phyloP scores from a whole-genome alignment of 2,113 vertebrate genomes.

The Solenodon paradoxus region DNA sequence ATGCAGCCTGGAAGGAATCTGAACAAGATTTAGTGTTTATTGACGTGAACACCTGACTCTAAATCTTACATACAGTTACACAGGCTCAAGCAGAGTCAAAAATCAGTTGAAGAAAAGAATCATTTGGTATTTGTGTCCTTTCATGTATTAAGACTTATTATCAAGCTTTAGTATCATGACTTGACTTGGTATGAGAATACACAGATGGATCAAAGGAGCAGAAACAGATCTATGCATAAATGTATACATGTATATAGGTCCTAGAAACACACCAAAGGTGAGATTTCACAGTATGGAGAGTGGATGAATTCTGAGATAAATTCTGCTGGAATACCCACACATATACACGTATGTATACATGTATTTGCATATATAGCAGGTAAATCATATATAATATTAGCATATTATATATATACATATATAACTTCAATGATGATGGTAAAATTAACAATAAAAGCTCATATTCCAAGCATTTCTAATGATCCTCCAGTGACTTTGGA shows the following conservation, averaged over 20 bases:
- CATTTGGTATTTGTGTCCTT: not conserved
- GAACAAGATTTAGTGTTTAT: not conserved
- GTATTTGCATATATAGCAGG: not conserved
- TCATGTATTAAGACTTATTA: not conserved
- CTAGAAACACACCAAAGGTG: not conserved
- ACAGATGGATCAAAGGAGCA: not conserved
- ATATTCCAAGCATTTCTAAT: not conserved
- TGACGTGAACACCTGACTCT: not conserved
- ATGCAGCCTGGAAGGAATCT: not conserved
- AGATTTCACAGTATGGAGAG: not conserved
- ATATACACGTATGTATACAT: not conserved
- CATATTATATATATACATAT: not conserved
- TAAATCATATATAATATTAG: not conserved
- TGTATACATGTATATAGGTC: not conserved
- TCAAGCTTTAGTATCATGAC: not conserved
- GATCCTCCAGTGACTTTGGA: not conserved
- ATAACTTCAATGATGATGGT: not conserved
- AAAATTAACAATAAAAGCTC: not conserved
- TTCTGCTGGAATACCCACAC: not conserved
- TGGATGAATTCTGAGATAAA: not conserved
- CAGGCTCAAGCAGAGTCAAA: not conserved
- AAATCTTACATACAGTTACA: not conserved
- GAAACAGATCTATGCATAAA: not conserved
- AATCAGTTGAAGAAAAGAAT: not conserved
- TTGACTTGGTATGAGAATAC: not conserved